A percentile compares a stretch with the other conserved stretches of the same genome.
Evolutionary conservation across 2,888 invertebrate species (phyloP).

Genomic region (Brenthis ino): DNA sequence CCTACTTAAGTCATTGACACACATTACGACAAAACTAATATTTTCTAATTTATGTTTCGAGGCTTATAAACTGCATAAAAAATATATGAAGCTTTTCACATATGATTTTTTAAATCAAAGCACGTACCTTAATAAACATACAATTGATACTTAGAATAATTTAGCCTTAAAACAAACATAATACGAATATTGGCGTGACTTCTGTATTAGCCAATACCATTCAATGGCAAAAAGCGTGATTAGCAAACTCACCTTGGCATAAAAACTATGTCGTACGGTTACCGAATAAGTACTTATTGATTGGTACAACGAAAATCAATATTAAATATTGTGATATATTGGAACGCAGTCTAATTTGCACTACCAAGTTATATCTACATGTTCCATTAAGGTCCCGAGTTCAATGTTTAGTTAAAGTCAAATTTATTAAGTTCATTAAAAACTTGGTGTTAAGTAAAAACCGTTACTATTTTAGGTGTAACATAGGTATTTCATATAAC

Average conservation of each 20-base stretch:
- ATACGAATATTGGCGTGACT: constrained; percentile 37
- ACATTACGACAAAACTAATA: no score
- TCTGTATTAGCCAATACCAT: constrained; percentile 33
- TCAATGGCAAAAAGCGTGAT: constrained; percentile 32
- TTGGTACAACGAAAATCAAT: neutral
- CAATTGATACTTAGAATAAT: constrained; percentile 15
- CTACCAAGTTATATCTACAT: no score
- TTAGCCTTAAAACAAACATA: constrained; percentile 31
- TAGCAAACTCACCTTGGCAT: constrained; percentile 45
- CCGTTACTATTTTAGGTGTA: no score
- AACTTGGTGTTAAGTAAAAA: no score
- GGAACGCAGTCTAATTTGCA: neutral
- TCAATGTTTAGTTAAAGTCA: no score
- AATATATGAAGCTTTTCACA: neutral
- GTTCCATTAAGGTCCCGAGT: no score
- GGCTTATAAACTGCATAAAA: no score
- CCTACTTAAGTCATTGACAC: no score
- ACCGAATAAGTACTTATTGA: constrained; percentile 35
- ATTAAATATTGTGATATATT: neutral
- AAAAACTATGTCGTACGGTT: constrained; percentile 42
- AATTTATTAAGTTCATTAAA: no score
- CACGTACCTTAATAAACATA: neutral
- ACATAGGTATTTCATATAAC: no score
- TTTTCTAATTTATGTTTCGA: no score
- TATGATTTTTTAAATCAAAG: neutral